Percentiles rank a stretch among this genome's conserved stretches.
Conservation (phyloP, 2,888 invertebrate genomes). For the Xestia sexstrigata region DNA sequence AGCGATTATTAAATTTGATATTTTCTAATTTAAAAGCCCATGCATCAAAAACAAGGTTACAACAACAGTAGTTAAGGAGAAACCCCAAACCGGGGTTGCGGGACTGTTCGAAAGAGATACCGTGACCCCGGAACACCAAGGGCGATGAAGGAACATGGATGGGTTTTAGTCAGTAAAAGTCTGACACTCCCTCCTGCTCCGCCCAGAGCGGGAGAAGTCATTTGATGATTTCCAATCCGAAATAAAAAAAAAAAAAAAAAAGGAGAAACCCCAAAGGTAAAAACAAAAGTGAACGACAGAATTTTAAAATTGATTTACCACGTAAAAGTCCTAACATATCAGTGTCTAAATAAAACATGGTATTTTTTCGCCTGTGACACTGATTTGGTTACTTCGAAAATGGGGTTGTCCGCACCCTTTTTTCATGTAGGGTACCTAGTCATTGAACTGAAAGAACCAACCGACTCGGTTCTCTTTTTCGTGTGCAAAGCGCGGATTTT, state of each 20-base stretch:
- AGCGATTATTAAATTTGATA: too few relatives aligned
- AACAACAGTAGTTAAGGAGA: not conserved
- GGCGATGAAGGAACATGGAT: too few relatives aligned
- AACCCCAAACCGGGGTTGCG: too few relatives aligned
- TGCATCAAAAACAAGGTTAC: not conserved
- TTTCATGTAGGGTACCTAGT: conserved; percentile 48
- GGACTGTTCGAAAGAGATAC: too few relatives aligned
- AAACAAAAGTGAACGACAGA: not conserved
- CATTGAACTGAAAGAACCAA: conserved; percentile 60
- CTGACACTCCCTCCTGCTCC: too few relatives aligned
- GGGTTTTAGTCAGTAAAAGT: too few relatives aligned
- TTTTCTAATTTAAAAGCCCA: not conserved
- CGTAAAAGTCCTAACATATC: conserved; percentile 29
- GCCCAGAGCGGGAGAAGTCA: too few relatives aligned
- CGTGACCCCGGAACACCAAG: too few relatives aligned
- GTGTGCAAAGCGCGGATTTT: conserved; percentile 20
- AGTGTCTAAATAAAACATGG: conserved; percentile 38
- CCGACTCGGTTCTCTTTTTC: conserved; percentile 49
- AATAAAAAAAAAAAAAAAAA: too few relatives aligned
- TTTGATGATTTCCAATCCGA: too few relatives aligned
- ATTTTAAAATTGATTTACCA: conserved; percentile 6
- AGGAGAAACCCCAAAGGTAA: not conserved
- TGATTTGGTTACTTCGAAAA: conserved; percentile 56
- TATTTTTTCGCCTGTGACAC: conserved; percentile 55
- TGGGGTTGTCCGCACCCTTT: conserved; percentile 39